Percentiles rank a stretch among this genome's conserved stretches.
Conservation (phyloP, 2,888 invertebrate species). For the Dendrolimus houi region DNA sequence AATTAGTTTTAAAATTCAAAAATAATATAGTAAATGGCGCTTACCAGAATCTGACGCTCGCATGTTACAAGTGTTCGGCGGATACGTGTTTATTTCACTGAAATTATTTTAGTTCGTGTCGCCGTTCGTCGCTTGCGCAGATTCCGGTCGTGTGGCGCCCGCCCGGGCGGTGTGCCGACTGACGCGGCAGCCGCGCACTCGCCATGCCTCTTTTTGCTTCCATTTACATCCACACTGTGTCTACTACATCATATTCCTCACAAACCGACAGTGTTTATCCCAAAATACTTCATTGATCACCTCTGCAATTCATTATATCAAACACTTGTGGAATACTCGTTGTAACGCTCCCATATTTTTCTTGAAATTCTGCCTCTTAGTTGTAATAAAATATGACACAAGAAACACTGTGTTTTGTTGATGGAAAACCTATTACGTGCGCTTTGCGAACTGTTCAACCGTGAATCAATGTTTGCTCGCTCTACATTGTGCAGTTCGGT, state of each 20-base stretch:
- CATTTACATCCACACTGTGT: conserved; percentile 16
- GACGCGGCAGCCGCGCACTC: conserved; percentile 30
- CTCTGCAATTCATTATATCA: conserved; percentile 13
- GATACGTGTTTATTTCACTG: conserved; percentile 62
- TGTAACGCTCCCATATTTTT: background rate
- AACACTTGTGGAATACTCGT: background rate
- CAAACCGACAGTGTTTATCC: background rate
- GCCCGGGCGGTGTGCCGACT: conserved; percentile 75
- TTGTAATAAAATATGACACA: conserved; percentile 6
- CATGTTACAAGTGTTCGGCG: conserved; percentile 47
- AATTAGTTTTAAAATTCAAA: background rate
- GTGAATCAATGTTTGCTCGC: conserved; percentile 38
- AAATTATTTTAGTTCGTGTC: conserved; percentile 51
- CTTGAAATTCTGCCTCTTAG: background rate
- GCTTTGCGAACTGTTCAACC: conserved; percentile 27
- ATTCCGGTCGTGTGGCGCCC: conserved; percentile 75
- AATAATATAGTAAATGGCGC: conserved; percentile 14
- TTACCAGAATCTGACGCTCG: conserved; percentile 72
- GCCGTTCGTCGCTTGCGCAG: conserved; percentile 64
- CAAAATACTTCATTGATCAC: background rate
- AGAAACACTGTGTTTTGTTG: conserved; percentile 10
- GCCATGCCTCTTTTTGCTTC: conserved; percentile 7
- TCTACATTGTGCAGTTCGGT: conserved; percentile 21
- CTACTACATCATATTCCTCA: conserved; percentile 9
- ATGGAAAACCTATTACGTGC: conserved; percentile 27